These are phyloP conservation scores for Arctopsyche grandis DNA, from an alignment of 1,140 invertebrate species.

Conservation along the genomic window DNA sequence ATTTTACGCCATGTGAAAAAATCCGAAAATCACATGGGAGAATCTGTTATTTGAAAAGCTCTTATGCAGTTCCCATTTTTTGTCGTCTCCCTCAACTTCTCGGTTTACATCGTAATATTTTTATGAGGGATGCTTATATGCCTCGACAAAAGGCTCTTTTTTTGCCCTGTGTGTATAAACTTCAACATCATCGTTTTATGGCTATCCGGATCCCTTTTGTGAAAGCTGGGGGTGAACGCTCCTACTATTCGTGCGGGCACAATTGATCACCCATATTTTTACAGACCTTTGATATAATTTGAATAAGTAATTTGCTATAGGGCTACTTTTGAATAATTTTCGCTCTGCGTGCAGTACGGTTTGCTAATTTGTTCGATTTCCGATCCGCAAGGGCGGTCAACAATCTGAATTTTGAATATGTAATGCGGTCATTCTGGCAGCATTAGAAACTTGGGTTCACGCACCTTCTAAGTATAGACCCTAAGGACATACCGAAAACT, in stretches of 20 bases:
- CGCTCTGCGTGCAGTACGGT: neutral
- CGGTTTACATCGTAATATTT: constrained; percentile 51
- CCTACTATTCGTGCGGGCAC: neutral
- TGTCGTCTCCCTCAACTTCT: neutral
- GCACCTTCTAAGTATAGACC: no score
- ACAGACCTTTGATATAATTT: no score
- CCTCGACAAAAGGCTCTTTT: constrained; percentile 12
- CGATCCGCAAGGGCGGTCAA: constrained; percentile 20
- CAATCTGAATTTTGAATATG: neutral
- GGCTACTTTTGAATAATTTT: neutral
- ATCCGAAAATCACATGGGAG: no score
- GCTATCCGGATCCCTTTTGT: neutral
- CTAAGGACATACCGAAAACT: no score
- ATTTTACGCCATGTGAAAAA: no score
- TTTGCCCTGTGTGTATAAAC: neutral
- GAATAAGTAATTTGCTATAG: neutral
- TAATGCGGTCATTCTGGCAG: neutral
- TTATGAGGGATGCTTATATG: constrained; percentile 48
- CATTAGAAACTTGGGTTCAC: no score
- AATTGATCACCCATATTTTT: neutral
- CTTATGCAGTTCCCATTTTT: constrained; percentile 24
- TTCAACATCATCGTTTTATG: neutral
- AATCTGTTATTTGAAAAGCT: constrained; percentile 1
- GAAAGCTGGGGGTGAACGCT: constrained; percentile 9
- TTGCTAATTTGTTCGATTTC: neutral